A percentile compares a stretch with the other conserved stretches of the same genome.
These are phyloP conservation scores for Bembecia ichneumoniformis DNA, from an alignment of 2,888 invertebrate genomes.

Conservation along the genomic window DNA sequence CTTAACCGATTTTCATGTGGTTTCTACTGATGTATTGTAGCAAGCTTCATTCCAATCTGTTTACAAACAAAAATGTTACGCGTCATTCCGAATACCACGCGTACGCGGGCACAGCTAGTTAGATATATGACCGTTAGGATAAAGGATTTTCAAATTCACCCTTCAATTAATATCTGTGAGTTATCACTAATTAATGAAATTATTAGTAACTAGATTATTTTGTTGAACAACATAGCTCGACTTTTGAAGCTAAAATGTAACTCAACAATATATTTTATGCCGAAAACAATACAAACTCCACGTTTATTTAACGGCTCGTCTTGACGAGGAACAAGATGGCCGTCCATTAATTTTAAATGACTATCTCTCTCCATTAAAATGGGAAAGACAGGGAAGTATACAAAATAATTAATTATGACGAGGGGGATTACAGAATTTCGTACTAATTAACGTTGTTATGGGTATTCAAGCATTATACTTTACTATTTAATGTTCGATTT, in stretches of 20 bases:
- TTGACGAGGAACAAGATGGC: constrained; percentile 47
- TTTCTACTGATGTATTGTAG: too few relatives aligned
- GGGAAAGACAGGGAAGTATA: constrained; percentile 31
- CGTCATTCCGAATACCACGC: too few relatives aligned
- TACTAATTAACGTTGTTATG: constrained; percentile 4
- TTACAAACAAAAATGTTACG: too few relatives aligned
- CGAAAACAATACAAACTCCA: constrained; percentile 12
- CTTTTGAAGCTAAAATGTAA: neutral
- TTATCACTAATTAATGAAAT: too few relatives aligned
- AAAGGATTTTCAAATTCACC: too few relatives aligned
- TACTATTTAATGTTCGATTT: too few relatives aligned
- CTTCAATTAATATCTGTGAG: too few relatives aligned
- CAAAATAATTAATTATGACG: constrained; percentile 47
- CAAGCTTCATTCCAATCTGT: too few relatives aligned
- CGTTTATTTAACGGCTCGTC: constrained; percentile 39
- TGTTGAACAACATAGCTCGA: neutral
- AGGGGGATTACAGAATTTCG: constrained; percentile 22
- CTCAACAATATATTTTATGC: neutral
- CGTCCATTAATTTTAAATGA: constrained; percentile 49
- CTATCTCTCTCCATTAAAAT: constrained; percentile 43
- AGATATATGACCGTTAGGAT: too few relatives aligned
- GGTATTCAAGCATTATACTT: neutral
- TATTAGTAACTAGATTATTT: neutral
- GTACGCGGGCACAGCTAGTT: too few relatives aligned
- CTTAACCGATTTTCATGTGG: too few relatives aligned